phyloP scores from a whole-genome alignment of 1,140 invertebrate species.

The Cardiocondyla obscurior region DNA sequence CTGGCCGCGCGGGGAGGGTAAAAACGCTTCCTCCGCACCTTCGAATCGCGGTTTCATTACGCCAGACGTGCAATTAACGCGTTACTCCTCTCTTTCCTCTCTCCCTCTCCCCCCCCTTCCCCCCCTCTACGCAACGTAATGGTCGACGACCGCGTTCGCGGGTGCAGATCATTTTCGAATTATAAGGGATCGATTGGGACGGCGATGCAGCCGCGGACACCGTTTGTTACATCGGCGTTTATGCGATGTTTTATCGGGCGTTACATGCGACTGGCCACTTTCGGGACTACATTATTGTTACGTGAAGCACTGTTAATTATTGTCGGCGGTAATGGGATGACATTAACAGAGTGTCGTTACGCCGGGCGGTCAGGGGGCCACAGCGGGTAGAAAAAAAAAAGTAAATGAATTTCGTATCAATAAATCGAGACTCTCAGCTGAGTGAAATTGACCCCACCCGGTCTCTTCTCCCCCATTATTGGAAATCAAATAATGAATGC shows the following conservation, averaged over 20 bases:
- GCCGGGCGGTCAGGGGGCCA: background rate
- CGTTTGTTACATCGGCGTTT: constrained; percentile 18
- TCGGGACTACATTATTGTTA: constrained; percentile 27
- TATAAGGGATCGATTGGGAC: constrained; percentile 23
- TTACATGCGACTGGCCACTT: constrained; percentile 17
- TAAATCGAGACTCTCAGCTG: too few species aligned
- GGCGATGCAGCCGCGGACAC: background rate
- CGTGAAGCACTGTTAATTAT: constrained; percentile 27
- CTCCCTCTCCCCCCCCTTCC: too few species aligned
- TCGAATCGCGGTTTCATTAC: background rate
- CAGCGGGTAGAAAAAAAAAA: background rate
- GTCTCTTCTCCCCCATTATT: too few species aligned
- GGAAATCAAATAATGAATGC: too few species aligned
- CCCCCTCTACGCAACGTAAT: background rate
- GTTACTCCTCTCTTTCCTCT: too few species aligned
- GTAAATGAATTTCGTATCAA: background rate
- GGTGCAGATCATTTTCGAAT: constrained; percentile 46
- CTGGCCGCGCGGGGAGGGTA: background rate
- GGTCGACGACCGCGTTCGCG: background rate
- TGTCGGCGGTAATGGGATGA: constrained; percentile 7
- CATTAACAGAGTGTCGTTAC: background rate
- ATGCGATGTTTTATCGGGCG: constrained; percentile 20
- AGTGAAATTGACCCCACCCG: too few species aligned
- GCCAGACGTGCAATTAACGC: constrained; percentile 1
- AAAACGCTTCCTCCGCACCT: background rate